Conservation (phyloP, 2,888 invertebrate genomes). For the Nephrotoma flavescens region DNA sequence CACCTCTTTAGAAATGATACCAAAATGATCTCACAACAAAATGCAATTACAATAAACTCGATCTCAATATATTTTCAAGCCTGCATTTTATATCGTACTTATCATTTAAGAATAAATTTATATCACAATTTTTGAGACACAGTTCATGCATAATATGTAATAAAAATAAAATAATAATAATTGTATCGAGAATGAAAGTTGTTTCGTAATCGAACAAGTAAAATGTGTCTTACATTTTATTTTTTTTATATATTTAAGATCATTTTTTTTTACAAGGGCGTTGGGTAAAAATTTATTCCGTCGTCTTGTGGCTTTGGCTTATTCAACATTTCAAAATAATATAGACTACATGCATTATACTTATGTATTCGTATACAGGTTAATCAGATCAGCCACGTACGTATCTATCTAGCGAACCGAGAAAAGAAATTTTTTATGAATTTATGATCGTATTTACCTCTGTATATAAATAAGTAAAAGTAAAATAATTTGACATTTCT, state of each 20-base stretch:
- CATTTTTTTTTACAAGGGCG: neutral
- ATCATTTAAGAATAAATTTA: too few relatives aligned
- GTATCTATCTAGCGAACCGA: neutral
- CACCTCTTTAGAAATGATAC: too few relatives aligned
- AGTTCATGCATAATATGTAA: neutral
- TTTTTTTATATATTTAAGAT: neutral
- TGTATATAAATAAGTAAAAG: neutral
- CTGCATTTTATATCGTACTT: too few relatives aligned
- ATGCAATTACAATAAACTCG: too few relatives aligned
- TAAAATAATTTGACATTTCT: neutral
- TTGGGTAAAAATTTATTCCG: neutral
- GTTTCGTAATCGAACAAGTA: neutral
- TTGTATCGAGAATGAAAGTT: neutral
- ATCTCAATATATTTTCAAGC: too few relatives aligned
- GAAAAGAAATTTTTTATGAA: neutral
- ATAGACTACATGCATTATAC: neutral
- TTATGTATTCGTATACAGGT: neutral
- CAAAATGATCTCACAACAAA: too few relatives aligned
- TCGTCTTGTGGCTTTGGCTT: neutral
- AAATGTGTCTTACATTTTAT: neutral
- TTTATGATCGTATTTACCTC: neutral
- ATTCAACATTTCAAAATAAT: neutral
- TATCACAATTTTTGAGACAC: neutral
- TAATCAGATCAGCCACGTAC: neutral
- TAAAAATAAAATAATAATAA: neutral